phyloP scores from a whole-genome alignment of 2,797 vertebrate genomes.

The Rhabdophis nuchalis region DNA sequence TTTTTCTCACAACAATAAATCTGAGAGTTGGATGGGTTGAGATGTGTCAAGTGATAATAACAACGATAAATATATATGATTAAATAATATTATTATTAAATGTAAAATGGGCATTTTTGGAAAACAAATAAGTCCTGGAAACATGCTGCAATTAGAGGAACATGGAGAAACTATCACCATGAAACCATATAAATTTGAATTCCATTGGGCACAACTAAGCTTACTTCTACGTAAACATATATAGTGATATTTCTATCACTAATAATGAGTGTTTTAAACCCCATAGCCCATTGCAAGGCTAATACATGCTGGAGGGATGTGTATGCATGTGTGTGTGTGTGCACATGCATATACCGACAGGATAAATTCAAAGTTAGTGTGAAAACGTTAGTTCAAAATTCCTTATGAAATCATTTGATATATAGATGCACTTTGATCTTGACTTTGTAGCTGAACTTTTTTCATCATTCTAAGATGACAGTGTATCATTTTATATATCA shows the following conservation, averaged over 20 bases:
- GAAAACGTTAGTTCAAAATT: background rate
- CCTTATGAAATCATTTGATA: background rate
- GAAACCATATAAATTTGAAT: conserved; percentile 1
- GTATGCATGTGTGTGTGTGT: background rate
- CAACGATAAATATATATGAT: background rate
- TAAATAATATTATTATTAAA: background rate
- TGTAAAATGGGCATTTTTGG: conserved; percentile 30
- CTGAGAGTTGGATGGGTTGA: background rate
- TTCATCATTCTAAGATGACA: background rate
- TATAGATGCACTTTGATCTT: background rate
- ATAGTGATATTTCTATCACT: background rate
- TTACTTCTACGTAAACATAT: background rate
- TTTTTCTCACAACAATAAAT: background rate
- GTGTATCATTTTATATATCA: background rate
- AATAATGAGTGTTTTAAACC: background rate
- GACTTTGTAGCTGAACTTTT: background rate
- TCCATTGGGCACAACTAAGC: background rate
- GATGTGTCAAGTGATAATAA: background rate
- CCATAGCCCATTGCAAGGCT: background rate
- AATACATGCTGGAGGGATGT: background rate
- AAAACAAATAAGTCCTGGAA: conserved; percentile 18
- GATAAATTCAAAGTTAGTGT: background rate
- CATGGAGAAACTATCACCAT: conserved; percentile 7
- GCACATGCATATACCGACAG: too few species aligned
- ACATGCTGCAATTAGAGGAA: conserved; percentile 1